Base-by-base conservation (phyloP, 2,888 invertebrate genomes). In the Scaptomyza parva region DNA sequence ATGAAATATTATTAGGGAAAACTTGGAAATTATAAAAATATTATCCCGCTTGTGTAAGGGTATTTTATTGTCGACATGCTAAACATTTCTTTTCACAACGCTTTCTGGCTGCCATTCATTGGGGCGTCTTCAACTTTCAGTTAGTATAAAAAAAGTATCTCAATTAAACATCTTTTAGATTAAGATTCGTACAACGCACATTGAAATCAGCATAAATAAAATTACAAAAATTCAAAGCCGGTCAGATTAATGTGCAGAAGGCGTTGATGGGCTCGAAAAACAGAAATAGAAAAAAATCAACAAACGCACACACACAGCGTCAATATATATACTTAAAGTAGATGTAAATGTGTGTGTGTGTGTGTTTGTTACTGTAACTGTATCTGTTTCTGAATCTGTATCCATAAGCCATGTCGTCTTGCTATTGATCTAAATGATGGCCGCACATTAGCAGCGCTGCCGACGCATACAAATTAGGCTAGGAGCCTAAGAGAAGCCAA, bases 371-470 rank as follows among this genome's bases (percentile, higher is more conserved):
- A n/a, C n/a, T n/a, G n/a, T n/a, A n/a, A n/a, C n/a, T n/a, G n/a
- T n/a, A n/a, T n/a, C n/a, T n/a, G n/a, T n/a, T n/a, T n/a, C n/a
- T n/a, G n/a, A 40, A 26, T 20, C 20, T 69, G 41, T 66, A 43
- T 45, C 24, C 61, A 43, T 63, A 61, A 64, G 64, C 54, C 63
- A 41, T 58, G 65, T 69, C 60, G 66, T 58, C 61, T 53, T 60
- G 67, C 69, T 80, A 84, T 81, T 84, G 86, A 80, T 81, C 86
- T 83, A 80, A 86, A 86, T 78, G 85, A 80, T 83, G 85, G 78
- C 75, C 76, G 69, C 72, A 77, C 81, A 83, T 83, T 84, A 83
- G 85, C 82, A 78, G 61, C 67, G 70, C 74, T 76, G 81, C 63
- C 81, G 74, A 72, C 84, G 83, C 86, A 83, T 83, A 83, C 76